These are phyloP conservation scores for Drosophila simulans DNA, from an alignment of 1,140 invertebrate species.

Conservation along the genomic window DNA sequence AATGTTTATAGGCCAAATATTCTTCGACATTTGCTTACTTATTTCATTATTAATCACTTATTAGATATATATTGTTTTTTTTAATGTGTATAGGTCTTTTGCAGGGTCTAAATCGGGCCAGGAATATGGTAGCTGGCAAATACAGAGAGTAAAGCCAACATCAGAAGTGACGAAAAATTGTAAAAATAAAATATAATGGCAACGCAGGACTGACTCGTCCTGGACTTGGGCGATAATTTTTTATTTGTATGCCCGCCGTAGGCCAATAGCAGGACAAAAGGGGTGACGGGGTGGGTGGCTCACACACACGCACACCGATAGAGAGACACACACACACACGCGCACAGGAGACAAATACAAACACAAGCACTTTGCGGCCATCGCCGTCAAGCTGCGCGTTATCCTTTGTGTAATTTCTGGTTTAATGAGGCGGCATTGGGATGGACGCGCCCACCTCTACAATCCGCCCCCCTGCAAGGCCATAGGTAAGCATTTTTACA, in stretches of 20 bases:
- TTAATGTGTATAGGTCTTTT: neutral
- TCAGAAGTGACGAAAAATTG: constrained; percentile 72
- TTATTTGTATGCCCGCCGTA: constrained; percentile 70
- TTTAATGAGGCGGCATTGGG: constrained; percentile 75
- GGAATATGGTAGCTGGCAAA: constrained; percentile 38
- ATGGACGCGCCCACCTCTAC: constrained; percentile 15
- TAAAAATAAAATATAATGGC: constrained; percentile 77
- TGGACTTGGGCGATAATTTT: constrained; percentile 77
- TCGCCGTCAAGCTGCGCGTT: constrained; percentile 66
- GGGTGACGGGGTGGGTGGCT: constrained; percentile 9
- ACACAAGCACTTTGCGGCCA: constrained; percentile 55
- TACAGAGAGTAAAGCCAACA: constrained; percentile 35
- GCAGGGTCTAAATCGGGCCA: constrained; percentile 18
- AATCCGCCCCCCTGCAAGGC: constrained; percentile 3
- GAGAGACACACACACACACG: constrained; percentile 25
- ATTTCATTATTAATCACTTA: no score
- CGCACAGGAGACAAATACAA: constrained; percentile 15
- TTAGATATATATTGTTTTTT: no score
- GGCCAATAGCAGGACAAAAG: constrained; percentile 50
- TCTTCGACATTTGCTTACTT: no score
- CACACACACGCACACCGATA: neutral
- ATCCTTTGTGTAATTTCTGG: constrained; percentile 81
- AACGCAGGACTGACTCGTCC: constrained; percentile 46
- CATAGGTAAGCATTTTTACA: constrained; percentile 66
- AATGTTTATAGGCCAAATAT: no score